Conservation (phyloP, 2,113 vertebrate genomes). For the Laterallus jamaicensis region DNA sequence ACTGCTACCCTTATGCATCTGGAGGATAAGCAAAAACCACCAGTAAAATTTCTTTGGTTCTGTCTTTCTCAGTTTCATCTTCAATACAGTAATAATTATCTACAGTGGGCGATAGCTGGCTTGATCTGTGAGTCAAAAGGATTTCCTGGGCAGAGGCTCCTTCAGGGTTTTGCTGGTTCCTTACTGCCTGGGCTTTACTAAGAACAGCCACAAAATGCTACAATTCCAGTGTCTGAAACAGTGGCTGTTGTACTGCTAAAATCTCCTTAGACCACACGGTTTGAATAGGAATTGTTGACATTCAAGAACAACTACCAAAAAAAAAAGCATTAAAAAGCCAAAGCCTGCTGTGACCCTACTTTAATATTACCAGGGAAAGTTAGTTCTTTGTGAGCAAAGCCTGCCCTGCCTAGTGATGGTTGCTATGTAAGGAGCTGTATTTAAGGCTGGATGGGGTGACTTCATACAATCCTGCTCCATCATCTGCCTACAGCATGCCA, state of each 20-base stretch:
- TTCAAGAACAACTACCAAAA: neutral
- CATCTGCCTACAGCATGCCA: neutral
- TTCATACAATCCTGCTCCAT: neutral
- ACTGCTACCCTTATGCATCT: neutral
- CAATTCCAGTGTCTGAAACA: neutral
- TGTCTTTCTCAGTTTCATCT: neutral
- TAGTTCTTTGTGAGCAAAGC: constrained; percentile 68
- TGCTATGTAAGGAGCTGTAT: constrained; percentile 20
- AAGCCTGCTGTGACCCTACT: neutral
- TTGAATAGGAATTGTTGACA: neutral
- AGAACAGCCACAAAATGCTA: neutral
- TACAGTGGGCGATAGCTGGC: neutral
- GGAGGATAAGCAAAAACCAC: neutral
- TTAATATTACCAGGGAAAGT: neutral
- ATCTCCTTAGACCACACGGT: neutral
- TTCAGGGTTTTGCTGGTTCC: neutral
- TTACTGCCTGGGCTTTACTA: neutral
- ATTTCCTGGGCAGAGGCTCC: neutral
- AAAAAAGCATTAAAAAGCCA: neutral
- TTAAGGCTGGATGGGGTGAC: neutral
- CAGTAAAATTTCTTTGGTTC: neutral
- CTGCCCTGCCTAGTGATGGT: constrained; percentile 56
- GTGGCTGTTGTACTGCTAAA: neutral
- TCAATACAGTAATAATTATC: neutral
- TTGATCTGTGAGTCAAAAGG: neutral